Conservation (phyloP, 2,888 invertebrate species). For the Baccha elongata region DNA sequence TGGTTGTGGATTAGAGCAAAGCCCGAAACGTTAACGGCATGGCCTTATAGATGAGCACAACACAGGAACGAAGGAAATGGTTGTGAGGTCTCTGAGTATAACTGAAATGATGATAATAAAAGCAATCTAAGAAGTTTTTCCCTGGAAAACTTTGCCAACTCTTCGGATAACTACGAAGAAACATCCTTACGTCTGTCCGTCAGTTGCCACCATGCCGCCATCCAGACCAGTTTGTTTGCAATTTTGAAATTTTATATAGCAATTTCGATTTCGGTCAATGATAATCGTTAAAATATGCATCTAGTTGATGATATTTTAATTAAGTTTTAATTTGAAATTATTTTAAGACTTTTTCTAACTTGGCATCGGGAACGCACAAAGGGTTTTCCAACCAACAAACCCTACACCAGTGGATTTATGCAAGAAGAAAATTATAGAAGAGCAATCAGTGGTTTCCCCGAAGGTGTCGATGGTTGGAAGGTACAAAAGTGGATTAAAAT, state of each 20-base stretch:
- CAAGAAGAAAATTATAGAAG: constrained; percentile 6
- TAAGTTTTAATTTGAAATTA: constrained; percentile 74
- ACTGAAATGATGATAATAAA: constrained; percentile 74
- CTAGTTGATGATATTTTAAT: constrained; percentile 74
- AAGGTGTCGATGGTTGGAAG: constrained; percentile 54
- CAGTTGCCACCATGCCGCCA: constrained; percentile 33
- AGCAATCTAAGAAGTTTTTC: constrained; percentile 76
- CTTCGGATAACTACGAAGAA: constrained; percentile 10
- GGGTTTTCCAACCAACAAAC: not conserved
- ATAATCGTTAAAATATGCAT: constrained; percentile 74
- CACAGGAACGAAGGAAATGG: not conserved
- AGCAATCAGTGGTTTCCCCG: constrained; percentile 61
- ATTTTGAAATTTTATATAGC: constrained; percentile 64
- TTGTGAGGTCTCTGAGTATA: constrained; percentile 43
- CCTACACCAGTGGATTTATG: constrained; percentile 30
- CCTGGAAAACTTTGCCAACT: constrained; percentile 58
- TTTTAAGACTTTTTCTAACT: constrained; percentile 49
- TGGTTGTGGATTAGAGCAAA: constrained; percentile 29
- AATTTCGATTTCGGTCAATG: constrained; percentile 74
- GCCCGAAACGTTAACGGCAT: constrained; percentile 51
- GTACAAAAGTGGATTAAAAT: constrained; percentile 47
- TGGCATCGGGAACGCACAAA: not conserved
- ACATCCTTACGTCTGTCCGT: constrained; percentile 23
- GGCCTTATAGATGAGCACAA: constrained; percentile 1
- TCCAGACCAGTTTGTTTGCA: not conserved